Base-by-base conservation (phyloP, 1,140 invertebrate species). In the Neelides sp. region DNA sequence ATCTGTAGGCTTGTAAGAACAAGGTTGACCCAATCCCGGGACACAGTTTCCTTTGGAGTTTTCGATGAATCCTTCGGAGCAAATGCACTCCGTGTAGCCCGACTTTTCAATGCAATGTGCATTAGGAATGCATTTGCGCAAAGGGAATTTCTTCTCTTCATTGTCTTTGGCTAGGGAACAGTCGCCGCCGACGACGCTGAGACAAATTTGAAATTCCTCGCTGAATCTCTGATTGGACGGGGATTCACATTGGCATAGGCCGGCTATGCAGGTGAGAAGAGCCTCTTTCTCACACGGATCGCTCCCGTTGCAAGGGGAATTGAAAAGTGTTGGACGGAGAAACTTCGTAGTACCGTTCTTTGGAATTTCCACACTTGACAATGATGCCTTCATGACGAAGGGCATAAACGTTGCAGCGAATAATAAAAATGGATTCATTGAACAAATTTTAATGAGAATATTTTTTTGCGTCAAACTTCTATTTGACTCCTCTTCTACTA, bases 221-320 rank as follows among this genome's bases (percentile, higher is more conserved):
- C 44, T 42, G 26, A 40, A 57, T 32, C 28, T n/a, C 41, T 57
- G 55, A 49, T 57, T 57, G 2, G 55, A 57, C 2, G 55, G 55
- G 35, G 50, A 52, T 15, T 49, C 55, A 47, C 55, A 57, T n/a
- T 52, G 45, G 27, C 55, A 57, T n/a, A 41, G n/a, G 32, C 41
- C 35, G 23, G 19, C 27, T 13, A 37, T 52, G 15, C 55, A 57
- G 1, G 28, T 28, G n/a, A 57, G 26, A 15, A 54, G 27, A 2
- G 27, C 39, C 2, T 27, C 19, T 4, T 28, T 40, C n/a, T 54
- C 35, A 28, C 52, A 54, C 20, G 30, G 13, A 27, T 10, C 10
- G 0, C 26, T 41, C 1, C 26, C 20, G 34, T 53, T 48, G 20
- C 51, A 53, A 39, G 27, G 4, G 20, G 22, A 13, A 35, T 43